Base-by-base conservation (phyloP, 2,113 vertebrate species). In the Hystrix brachyura region DNA sequence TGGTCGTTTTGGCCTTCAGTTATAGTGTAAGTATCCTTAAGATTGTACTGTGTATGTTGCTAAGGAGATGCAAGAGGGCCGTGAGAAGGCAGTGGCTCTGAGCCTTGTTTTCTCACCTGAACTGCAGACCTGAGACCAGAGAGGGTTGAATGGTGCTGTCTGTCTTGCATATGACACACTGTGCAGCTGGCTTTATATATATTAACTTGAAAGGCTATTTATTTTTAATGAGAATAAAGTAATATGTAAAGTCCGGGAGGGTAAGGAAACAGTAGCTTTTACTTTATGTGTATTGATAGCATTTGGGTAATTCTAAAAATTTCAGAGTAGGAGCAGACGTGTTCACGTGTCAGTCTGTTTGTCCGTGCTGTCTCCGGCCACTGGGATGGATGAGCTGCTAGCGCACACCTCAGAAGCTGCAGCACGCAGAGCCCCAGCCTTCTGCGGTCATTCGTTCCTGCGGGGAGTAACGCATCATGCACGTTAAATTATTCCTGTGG, bases 81-180 rank as follows among this genome's bases (percentile, higher is more conserved):
- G 23, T 59, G 48, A 11, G 81, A 96, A 84, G 59, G 38, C 88
- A 64, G 10, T 2, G 53, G 12, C 38, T 94, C 86, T 67, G 72
- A 89, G 8, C 46, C n/a, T 94, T 48, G 25, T 86, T 94, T 95
- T 10, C 53, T 95, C n/a, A n/a, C 87, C 7, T n/a, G 34, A 65
- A 43, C 74, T 79, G 12, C 83, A 92, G 72, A 71, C 62, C 46
- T 91, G 92, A 94, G 74, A 34, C 48, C 1, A 38, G 1, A 4
- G 17, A 92, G 23, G 55, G 34, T 80, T 74, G 89, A 86, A 67
- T 71, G 43, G 43, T 59, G 69, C 15, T 71, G 19, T 59, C 18
- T 76, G 7, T 43, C 60, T 43, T 81, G 14, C 48, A 60, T 67
- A 7, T 53, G 15, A 59, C 9, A 62, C 29, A 60, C 7, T 83